Conservation (phyloP, 2,113 vertebrate species). For the Nycticorax nycticorax region DNA sequence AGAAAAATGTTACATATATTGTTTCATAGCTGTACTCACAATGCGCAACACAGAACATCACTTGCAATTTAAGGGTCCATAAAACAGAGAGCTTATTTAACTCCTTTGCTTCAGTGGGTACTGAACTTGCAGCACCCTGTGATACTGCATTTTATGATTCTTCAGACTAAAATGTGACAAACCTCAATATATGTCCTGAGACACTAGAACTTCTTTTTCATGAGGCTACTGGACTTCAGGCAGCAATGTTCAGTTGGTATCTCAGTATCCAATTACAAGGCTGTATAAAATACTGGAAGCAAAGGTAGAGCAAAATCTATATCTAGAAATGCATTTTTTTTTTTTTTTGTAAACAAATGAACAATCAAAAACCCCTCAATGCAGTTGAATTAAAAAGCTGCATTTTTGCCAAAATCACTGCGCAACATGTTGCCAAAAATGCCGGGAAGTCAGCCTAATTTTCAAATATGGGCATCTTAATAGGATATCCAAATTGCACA, state of each 20-base stretch:
- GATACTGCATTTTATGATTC: conserved; percentile 7
- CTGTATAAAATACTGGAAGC: background rate
- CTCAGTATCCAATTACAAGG: background rate
- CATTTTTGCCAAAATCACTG: background rate
- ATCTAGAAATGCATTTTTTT: background rate
- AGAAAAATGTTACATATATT: conserved; percentile 39
- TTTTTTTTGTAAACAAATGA: background rate
- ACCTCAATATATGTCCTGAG: background rate
- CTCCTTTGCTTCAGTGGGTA: conserved; percentile 32
- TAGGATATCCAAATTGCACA: background rate
- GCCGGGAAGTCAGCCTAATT: conserved; percentile 33
- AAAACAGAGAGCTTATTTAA: conserved; percentile 70
- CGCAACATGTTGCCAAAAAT: background rate
- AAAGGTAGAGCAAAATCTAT: background rate
- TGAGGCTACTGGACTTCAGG: background rate
- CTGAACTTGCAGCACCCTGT: background rate
- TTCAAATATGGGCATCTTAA: background rate
- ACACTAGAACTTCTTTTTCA: background rate
- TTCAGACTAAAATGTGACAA: background rate
- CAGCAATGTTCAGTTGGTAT: background rate
- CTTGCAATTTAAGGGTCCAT: conserved; percentile 62
- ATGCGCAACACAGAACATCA: conserved; percentile 40
- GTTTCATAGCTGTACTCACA: conserved; percentile 44
- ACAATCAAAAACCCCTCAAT: background rate
- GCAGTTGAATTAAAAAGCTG: background rate